Conservation (phyloP, 2,113 vertebrate species). For the Entelurus aequoreus region DNA sequence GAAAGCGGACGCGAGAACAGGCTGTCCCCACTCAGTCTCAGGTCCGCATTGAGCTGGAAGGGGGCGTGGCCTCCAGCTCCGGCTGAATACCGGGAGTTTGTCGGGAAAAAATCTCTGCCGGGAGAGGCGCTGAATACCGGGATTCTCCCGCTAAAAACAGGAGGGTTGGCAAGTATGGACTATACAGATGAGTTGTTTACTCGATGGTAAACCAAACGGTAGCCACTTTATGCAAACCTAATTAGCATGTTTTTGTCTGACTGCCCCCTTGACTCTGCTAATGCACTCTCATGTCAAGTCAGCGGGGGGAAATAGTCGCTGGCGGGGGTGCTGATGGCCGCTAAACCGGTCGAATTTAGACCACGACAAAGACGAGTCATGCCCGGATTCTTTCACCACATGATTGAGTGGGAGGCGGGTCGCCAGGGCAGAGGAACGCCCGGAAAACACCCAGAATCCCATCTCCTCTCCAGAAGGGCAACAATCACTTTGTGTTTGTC, state of each 20-base stretch:
- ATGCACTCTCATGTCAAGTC: conserved; percentile 15
- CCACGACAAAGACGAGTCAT: neutral
- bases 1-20: too few relatives aligned
- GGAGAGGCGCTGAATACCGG: too few relatives aligned
- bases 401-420: conserved; percentile 26
- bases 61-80: too few relatives aligned
- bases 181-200: too few relatives aligned
- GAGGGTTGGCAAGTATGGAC: too few relatives aligned
- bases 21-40: too few relatives aligned
- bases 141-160: too few relatives aligned
- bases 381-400: conserved; percentile 36
- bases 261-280: conserved; percentile 4
- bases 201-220: conserved; percentile 27
- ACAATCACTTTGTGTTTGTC: neutral
- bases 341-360: conserved; percentile 11
- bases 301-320: neutral
- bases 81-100: too few relatives aligned
- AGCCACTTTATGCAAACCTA: conserved; percentile 14
- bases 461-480: neutral
- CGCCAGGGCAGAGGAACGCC: conserved; percentile 51
- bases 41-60: too few relatives aligned
- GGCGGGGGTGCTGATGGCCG: conserved; percentile 9
- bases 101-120: too few relatives aligned
- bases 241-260: conserved; percentile 15
- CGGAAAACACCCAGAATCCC: conserved; percentile 42